Conservation (phyloP, 92 coral and sea anemone species). For the Pocillopora grandis region DNA sequence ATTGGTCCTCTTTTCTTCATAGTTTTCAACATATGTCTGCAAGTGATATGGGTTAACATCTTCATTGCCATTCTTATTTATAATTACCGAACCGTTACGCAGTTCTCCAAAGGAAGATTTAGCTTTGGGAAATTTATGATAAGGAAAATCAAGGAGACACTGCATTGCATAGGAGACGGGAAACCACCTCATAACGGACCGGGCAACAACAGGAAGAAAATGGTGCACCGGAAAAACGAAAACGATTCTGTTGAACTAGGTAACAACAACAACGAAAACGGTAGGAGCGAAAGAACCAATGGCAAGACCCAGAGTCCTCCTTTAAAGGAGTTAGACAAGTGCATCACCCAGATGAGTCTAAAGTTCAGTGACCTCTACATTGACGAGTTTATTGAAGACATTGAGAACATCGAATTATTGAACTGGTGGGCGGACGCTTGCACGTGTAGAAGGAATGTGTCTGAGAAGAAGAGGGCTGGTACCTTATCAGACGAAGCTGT, state of each 20-base stretch:
- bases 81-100: slow-evolving; percentile 20
- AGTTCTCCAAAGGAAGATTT: slow-evolving; percentile 10
- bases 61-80: slow-evolving; percentile 57
- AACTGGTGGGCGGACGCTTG: background rate
- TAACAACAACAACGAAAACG: background rate
- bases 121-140: slow-evolving; percentile 49
- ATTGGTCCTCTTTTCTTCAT: slow-evolving; percentile 45
- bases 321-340: background rate
- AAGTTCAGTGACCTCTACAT: slow-evolving; percentile 9
- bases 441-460: background rate
- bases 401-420: slow-evolving; percentile 3
- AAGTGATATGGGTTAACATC: slow-evolving; percentile 39
- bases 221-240: slow-evolving; percentile 10
- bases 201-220: background rate
- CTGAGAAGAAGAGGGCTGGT: slow-evolving; percentile 9
- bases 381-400: slow-evolving; percentile 15
- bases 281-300: background rate
- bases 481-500: background rate
- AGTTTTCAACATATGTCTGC: slow-evolving; percentile 23
- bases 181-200: background rate
- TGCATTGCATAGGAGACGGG: slow-evolving; percentile 7
- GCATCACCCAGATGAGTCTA: background rate
- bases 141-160: slow-evolving; percentile 35
- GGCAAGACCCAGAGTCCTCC: background rate
- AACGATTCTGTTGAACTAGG: background rate